phyloP scores from a whole-genome alignment of 2,797 vertebrate species.

The Gymnopithys bicolor region DNA sequence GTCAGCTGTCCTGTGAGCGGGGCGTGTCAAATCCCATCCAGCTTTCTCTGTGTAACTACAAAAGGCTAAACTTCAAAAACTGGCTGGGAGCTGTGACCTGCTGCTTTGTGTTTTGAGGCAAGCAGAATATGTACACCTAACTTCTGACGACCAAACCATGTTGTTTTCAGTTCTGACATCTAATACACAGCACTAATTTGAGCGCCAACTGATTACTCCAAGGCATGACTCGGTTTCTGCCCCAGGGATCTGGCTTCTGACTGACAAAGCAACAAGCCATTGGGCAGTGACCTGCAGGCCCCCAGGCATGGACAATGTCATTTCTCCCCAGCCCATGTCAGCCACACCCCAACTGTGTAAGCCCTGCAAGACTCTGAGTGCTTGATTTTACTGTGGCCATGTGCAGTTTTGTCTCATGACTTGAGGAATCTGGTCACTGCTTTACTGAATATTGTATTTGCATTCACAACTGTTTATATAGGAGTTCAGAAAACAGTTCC shows the following conservation, averaged over 20 bases:
- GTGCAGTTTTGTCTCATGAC: background rate
- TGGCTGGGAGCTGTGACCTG: background rate
- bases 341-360: background rate
- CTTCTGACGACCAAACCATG: background rate
- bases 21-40: fast-evolving
- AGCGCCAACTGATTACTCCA: background rate
- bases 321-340: background rate
- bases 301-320: background rate
- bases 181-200: background rate
- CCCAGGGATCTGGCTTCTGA: background rate
- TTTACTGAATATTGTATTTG: background rate
- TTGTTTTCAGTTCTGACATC: background rate
- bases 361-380: background rate
- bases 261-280: background rate
- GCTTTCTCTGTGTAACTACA: background rate
- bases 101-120: background rate
- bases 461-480: background rate
- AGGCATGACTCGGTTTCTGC: background rate
- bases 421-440: background rate
- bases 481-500: background rate
- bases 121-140: background rate
- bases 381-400: background rate
- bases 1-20: fast-evolving
- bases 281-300: background rate
- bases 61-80: background rate